Evolutionary conservation across 1,140 invertebrate genomes (phyloP), one percentile per base, ranked within the genome.

Genomic region (Zaprionus taronus): DNA sequence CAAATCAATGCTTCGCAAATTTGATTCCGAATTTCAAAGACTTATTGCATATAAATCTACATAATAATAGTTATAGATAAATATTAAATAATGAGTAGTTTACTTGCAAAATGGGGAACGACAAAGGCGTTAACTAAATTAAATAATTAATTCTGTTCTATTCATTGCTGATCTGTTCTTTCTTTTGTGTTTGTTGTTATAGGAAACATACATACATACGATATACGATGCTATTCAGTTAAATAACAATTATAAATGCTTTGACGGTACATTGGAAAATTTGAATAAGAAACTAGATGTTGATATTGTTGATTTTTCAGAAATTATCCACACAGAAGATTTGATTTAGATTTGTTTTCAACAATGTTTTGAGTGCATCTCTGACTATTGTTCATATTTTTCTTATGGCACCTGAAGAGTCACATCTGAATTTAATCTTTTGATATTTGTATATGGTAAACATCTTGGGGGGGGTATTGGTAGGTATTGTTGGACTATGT

Each of bases 221-320:
- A 24, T 56, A 36, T 73, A 44, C 41, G 41, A 73, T 74, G 63
- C 81, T 80, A 86, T 77, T 80, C n/a, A 67, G 70, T 73, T 82
- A 72, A 86, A 86, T 90, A 91, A 90, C 82, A 91, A 91, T 83
- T 80, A 91, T 90, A 90, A 90, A 90, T 90, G 86, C 86, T 91
- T 91, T 86, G 80, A 86, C 86, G 86, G 86, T 90, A 90, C 86
- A 90, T 85, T 84, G 81, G 85, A 89, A 89, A 90, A 78, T 79
- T 82, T 67, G 58, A 78, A 78, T 85, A 84, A 77, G 72, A 83
- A 84, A 87, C 78, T 89, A 87, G 87, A 72, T 72, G 24, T 89
- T 77, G 72, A 75, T 61, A 47, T 38, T 76, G 57, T 65, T 36
- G n/a, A 31, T 34, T 64, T 14, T 58, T 34, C n/a, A 17, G 41